Percentiles rank a stretch among this genome's conserved stretches.
phyloP scores from a whole-genome alignment of 2,888 invertebrate genomes.

The Plutella xylostella region DNA sequence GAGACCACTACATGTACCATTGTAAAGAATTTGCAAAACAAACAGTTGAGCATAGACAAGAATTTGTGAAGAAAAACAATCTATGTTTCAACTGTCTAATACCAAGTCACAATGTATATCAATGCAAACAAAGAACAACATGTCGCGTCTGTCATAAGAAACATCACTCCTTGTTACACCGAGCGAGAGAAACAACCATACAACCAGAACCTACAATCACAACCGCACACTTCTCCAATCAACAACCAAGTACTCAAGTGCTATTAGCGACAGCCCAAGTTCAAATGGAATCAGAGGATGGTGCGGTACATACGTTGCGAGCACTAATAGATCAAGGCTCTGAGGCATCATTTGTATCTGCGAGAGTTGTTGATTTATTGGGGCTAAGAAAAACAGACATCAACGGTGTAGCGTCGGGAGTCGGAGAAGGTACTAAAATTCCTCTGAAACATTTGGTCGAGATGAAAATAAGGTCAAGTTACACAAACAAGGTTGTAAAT shows the following conservation, averaged over 20 bases:
- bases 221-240: slow-evolving; percentile 7
- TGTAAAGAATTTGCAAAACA: slow-evolving; percentile 3
- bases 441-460: too few relatives aligned
- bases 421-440: slow-evolving; percentile 17
- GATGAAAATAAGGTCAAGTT: neutral
- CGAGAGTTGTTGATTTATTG: slow-evolving; percentile 9
- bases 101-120: slow-evolving; percentile 12
- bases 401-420: slow-evolving; percentile 18
- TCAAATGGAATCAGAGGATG: neutral
- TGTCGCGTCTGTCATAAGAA: slow-evolving; percentile 15
- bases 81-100: slow-evolving; percentile 8
- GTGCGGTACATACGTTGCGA: neutral
- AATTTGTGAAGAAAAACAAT: slow-evolving; percentile 2
- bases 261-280: slow-evolving; percentile 15
- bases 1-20: neutral
- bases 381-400: slow-evolving; percentile 15
- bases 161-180: slow-evolving; percentile 17
- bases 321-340: neutral
- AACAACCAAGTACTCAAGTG: slow-evolving; percentile 18
- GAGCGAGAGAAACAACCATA: neutral
- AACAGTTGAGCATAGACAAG: slow-evolving; percentile 1
- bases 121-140: slow-evolving; percentile 13
- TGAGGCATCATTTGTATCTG: neutral
- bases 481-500: neutral
- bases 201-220: neutral